Conservation (phyloP, 2,113 vertebrate genomes). For the Callithrix jacchus region DNA sequence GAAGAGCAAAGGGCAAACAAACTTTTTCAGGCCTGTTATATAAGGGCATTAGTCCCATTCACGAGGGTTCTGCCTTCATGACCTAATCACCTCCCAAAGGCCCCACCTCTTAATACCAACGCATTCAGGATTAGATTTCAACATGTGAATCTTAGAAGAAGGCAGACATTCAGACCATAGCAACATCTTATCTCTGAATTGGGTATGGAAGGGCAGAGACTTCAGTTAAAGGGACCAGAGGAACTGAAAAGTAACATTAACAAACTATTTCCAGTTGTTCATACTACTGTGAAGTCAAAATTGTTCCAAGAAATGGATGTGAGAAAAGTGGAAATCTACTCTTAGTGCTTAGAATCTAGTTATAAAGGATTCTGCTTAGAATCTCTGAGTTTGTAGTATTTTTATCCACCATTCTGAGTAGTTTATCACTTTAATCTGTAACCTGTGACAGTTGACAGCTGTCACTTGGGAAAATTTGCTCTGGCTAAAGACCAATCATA, state of each 20-base stretch:
- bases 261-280: not conserved
- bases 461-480: slow-evolving; percentile 49
- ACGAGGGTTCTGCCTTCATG: not conserved
- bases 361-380: not conserved
- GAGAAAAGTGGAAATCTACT: not conserved
- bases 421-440: slow-evolving; percentile 62
- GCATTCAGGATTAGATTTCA: not conserved
- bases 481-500: slow-evolving; percentile 47
- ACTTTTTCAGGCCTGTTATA: not conserved
- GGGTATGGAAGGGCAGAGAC: not conserved
- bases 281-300: not conserved
- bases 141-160: not conserved
- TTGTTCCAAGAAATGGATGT: not conserved
- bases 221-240: not conserved
- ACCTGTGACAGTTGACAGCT: slow-evolving; percentile 68
- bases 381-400: slow-evolving; percentile 30
- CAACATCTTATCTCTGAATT: not conserved
- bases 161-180: not conserved
- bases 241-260: not conserved
- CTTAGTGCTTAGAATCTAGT: not conserved
- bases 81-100: not conserved
- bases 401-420: slow-evolving; percentile 47
- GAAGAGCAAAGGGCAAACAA: not conserved
- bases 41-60: not conserved
- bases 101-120: not conserved